These are phyloP conservation scores for Barnardius zonarius DNA, from an alignment of 2,113 vertebrate species.

Conservation along the genomic window DNA sequence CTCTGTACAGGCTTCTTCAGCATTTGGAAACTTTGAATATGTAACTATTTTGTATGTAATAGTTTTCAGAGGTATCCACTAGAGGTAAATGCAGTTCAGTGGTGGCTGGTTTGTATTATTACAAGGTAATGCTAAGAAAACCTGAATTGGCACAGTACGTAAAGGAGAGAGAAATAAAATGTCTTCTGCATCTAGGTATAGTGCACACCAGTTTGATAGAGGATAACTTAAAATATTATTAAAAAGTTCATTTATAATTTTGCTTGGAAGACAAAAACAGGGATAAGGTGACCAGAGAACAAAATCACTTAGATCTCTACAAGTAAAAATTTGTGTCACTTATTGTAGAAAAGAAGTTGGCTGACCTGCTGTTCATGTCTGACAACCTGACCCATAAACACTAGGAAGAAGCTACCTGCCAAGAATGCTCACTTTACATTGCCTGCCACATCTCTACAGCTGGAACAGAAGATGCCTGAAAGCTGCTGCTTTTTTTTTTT, in stretches of 20 bases:
- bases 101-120: background rate
- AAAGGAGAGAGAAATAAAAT: background rate
- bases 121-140: background rate
- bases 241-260: background rate
- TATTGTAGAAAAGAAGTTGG: background rate
- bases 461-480: background rate
- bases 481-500: background rate
- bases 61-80: background rate
- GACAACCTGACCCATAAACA: conserved; percentile 34
- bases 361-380: conserved; percentile 8
- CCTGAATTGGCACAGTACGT: background rate
- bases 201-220: background rate
- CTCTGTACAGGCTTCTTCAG: background rate
- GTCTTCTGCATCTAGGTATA: background rate
- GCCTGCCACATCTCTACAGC: background rate
- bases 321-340: background rate
- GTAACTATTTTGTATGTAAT: background rate
- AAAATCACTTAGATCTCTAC: background rate
- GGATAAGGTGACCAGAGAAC: background rate
- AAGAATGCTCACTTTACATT: conserved; percentile 23
- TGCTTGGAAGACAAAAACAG: background rate
- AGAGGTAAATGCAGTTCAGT: background rate
- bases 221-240: background rate
- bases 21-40: background rate
- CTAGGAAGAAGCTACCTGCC: conserved; percentile 4